Evolutionary conservation across 1,140 invertebrate genomes (phyloP).

Genomic region (Odontomachus brunneus): DNA sequence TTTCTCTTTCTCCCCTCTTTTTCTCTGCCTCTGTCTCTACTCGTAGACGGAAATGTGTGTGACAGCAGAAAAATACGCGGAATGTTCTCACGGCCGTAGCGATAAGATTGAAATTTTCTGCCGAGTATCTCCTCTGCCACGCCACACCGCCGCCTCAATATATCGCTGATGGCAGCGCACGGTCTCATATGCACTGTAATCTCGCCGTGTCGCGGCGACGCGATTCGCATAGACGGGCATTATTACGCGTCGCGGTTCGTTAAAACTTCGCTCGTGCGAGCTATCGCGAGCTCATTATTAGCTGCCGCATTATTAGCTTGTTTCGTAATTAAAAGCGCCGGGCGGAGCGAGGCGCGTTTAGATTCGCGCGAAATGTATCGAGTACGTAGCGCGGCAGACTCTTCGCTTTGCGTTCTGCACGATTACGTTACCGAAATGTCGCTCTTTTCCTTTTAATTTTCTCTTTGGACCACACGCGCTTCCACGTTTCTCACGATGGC

Average conservation of each 20-base stretch:
- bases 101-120: constrained; percentile 46
- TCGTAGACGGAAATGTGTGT: neutral
- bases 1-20: too few species aligned
- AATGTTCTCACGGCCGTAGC: constrained; percentile 48
- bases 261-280: constrained; percentile 14
- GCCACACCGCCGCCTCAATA: neutral
- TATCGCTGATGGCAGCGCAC: neutral
- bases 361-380: too few species aligned
- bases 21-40: too few species aligned
- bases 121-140: neutral
- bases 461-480: too few species aligned
- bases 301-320: neutral
- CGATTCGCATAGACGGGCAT: neutral
- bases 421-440: too few species aligned
- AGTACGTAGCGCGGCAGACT: too few species aligned
- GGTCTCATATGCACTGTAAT: constrained; percentile 19
- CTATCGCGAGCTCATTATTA: neutral
- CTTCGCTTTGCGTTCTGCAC: too few species aligned
- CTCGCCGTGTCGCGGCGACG: neutral
- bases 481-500: too few species aligned
- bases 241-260: constrained; percentile 1
- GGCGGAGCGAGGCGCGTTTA: neutral
- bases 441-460: too few species aligned
- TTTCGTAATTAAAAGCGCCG: neutral
- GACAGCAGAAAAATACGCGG: constrained; percentile 18